Evolutionary conservation across 1,140 invertebrate genomes (phyloP), one percentile per base, ranked within the genome.

Genomic region (Teleopsis dalmanni): DNA sequence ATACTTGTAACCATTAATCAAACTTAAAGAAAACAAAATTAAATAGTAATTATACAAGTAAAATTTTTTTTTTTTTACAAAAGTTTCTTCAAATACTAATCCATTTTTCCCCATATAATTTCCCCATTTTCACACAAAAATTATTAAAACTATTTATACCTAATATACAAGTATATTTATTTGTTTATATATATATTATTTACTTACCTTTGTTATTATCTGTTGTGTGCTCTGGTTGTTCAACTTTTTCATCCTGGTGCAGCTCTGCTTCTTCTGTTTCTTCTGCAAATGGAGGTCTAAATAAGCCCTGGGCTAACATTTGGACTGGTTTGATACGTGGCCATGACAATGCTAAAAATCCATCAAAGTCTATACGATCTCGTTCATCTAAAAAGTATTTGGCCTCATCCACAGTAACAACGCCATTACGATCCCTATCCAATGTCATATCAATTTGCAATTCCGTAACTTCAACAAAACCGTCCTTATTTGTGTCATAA

Each of bases 401-500:
- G 4, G 95, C 89, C 58, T 95, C 91, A 44, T 90, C 65, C 1
- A 59, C 52, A 7, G 59, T 88, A 48, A 79, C 78, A 53, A 80
- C 76, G 7, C 92, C 91, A 78, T 98, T 86, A 49, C 81, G 81
- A 73, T 97, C 85, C 54, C 82, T 83, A 73, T 97, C 94, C 76
- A 97, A 91, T 34, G 80, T 82, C 58, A 76, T 73, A 53, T 83
- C 79, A 6, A 80, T 76, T 73, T 85, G 83, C 10, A 98, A 70
- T 74, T 98, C 95, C 41, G 77, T 74, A 31, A 85, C 62, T 52
- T 84, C 81, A 34, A 96, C 68, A 44, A 83, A 80, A 50, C 79
- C 82, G 75, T 92, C 88, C 47, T 76, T 65, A 74, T 95, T 84
- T 9, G 80, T 78, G 73, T 95, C 91, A 54, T 87, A 77, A 36